Conservation (phyloP, 2,113 vertebrate species). For the Balaeniceps rex region DNA sequence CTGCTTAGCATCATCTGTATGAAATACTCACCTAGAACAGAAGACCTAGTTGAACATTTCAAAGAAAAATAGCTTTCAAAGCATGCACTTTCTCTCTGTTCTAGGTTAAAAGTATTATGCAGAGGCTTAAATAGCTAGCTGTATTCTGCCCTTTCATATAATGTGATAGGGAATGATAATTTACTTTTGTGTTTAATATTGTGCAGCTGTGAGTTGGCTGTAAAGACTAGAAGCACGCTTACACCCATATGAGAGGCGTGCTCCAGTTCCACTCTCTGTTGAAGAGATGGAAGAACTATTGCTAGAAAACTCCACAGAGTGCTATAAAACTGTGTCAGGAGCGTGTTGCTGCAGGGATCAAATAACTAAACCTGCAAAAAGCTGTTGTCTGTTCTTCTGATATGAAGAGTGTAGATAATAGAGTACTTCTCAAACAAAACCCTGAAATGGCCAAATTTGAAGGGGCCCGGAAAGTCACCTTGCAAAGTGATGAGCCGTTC, state of each 20-base stretch:
- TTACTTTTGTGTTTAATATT: conserved; percentile 21
- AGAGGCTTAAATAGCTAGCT: conserved; percentile 22
- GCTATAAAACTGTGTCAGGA: conserved; percentile 18
- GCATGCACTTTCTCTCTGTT: neutral
- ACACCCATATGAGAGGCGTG: rapidly evolving
- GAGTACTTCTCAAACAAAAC: neutral
- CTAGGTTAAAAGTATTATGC: conserved; percentile 19
- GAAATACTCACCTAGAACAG: conserved; percentile 4
- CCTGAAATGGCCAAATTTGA: neutral
- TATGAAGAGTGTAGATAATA: neutral
- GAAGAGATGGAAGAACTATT: neutral
- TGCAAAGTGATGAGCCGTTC: neutral
- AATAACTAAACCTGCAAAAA: conserved; percentile 12
- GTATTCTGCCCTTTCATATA: conserved; percentile 24
- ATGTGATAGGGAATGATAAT: neutral
- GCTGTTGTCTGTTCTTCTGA: neutral
- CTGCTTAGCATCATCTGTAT: neutral
- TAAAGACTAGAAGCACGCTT: neutral
- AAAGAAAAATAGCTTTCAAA: conserved; percentile 35
- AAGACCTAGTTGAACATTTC: neutral
- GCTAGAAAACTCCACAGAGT: conserved; percentile 4
- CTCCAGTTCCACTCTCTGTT: neutral
- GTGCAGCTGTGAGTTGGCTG: conserved; percentile 30
- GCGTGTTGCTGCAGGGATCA: neutral
- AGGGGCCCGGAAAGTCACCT: neutral